These are phyloP conservation scores for Borostomias antarcticus DNA, from an alignment of 2,797 vertebrate species.

Conservation along the genomic window DNA sequence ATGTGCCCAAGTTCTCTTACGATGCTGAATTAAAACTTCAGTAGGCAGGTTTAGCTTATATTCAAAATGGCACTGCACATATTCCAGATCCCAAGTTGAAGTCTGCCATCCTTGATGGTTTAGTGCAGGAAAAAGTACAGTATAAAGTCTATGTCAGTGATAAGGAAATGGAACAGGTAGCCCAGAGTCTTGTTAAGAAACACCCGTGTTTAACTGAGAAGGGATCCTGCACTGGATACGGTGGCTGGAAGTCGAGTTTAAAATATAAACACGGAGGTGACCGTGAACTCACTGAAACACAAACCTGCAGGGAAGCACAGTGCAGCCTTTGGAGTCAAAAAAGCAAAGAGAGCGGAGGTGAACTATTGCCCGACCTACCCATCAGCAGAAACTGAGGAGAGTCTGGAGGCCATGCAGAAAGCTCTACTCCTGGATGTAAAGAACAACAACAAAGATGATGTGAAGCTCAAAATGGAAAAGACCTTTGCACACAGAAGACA, in stretches of 20 bases:
- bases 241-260: conserved; percentile 36
- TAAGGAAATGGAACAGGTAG: conserved; percentile 38
- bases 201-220: conserved; percentile 32
- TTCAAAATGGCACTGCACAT: conserved; percentile 25
- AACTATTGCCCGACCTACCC: conserved; percentile 43
- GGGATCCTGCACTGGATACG: conserved; percentile 23
- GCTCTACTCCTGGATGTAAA: conserved; percentile 32
- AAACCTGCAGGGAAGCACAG: conserved; percentile 27
- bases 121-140: conserved; percentile 35
- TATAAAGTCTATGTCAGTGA: conserved; percentile 83
- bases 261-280: conserved; percentile 40
- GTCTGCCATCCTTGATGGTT: not conserved
- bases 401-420: conserved; percentile 34
- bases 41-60: conserved; percentile 15
- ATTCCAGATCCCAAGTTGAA: conserved; percentile 9
- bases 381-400: conserved; percentile 36
- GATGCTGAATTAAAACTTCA: conserved; percentile 29
- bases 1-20: conserved; percentile 31
- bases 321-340: conserved; percentile 46
- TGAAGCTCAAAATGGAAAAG: conserved; percentile 39
- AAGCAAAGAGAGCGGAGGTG: conserved; percentile 40
- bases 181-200: conserved; percentile 34
- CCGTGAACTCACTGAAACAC: conserved; percentile 31
- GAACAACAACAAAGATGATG: conserved; percentile 34
- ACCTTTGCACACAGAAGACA: conserved; percentile 32